Evolutionary conservation across 2,113 vertebrate genomes (phyloP), one percentile per base, ranked within the genome.

Genomic region (Holacanthus passer): DNA sequence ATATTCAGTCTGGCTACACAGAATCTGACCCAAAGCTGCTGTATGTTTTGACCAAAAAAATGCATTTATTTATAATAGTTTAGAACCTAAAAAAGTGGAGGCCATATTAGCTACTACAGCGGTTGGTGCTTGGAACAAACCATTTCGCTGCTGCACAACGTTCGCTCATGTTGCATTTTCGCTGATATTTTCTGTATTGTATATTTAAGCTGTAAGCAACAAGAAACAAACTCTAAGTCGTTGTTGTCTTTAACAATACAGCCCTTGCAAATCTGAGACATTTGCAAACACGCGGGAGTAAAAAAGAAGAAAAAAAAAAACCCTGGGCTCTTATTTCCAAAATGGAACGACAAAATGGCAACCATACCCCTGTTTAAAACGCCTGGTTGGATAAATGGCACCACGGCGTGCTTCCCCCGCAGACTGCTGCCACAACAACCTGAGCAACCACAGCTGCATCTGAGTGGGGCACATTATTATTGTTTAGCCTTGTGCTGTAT

Each of bases 401-500:
- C 66, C 63, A 66, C 27, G n/a, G 52, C 6, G 13, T 31, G 58
- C 55, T 53, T 37, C 65, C 67, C 48, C 47, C 2, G 4, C 72
- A 48, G 9, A 27, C 39, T 73, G 67, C 79, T 62, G 76, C 80
- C 85, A 87, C 69, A 86, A 86, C 83, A 91, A 81, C 85, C 87
- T 55, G 84, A 79, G 79, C 82, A 80, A 71, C 80, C 83, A 78
- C 67, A 83, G 79, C 63, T 74, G 76, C 64, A 29, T 79, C 67
- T 47, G 56, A 79, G 79, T 69, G 71, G 62, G 66, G 64, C 79
- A 73, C 55, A 67, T 88, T 89, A 87, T 87, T 91, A 88, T 87
- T 90, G 87, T 91, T 88, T 87, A 82, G 82, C 71, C 79, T 77
- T 55, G 47, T 55, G 66, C 60, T 81, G 78, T 86, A 80, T 90